A percentile compares a stretch with the other conserved stretches of the same genome.
Conservation (phyloP, 2,888 invertebrate species). For the Timandra comae region DNA sequence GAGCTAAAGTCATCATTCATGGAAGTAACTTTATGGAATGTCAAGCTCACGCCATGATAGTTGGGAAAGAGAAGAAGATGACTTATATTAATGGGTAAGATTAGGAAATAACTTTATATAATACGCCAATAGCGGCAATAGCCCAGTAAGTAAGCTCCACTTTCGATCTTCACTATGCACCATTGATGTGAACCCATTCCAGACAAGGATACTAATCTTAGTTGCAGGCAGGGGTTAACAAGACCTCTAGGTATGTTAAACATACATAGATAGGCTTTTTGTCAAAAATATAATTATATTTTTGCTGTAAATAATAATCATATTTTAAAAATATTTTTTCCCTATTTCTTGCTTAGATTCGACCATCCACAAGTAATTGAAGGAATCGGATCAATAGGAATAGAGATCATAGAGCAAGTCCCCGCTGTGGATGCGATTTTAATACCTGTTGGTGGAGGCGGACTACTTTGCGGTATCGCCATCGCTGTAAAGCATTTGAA, state of each 20-base stretch:
- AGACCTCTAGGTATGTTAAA: too few species aligned
- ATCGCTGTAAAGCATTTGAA: constrained; percentile 90
- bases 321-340: too few species aligned
- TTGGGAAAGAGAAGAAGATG: constrained; percentile 82
- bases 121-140: too few species aligned
- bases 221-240: too few species aligned
- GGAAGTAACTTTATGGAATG: constrained; percentile 89
- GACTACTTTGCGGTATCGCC: constrained; percentile 91
- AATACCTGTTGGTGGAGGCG: constrained; percentile 95
- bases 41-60: constrained; percentile 82
- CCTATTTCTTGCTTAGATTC: constrained; percentile 78
- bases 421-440: constrained; percentile 90
- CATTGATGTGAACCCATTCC: too few species aligned
- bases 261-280: too few species aligned
- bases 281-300: too few species aligned
- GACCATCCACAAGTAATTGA: constrained; percentile 96
- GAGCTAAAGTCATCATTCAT: constrained; percentile 86
- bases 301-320: too few species aligned
- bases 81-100: constrained; percentile 91
- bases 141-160: too few species aligned
- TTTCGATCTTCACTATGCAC: too few species aligned
- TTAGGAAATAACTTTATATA: too few species aligned
- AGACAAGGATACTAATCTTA: too few species aligned
- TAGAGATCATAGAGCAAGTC: constrained; percentile 94
- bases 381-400: constrained; percentile 95